Percentiles rank a stretch among this genome's conserved stretches.
Evolutionary conservation across 2,888 invertebrate species (phyloP).

Genomic region (Amphipyra tragopoginis): DNA sequence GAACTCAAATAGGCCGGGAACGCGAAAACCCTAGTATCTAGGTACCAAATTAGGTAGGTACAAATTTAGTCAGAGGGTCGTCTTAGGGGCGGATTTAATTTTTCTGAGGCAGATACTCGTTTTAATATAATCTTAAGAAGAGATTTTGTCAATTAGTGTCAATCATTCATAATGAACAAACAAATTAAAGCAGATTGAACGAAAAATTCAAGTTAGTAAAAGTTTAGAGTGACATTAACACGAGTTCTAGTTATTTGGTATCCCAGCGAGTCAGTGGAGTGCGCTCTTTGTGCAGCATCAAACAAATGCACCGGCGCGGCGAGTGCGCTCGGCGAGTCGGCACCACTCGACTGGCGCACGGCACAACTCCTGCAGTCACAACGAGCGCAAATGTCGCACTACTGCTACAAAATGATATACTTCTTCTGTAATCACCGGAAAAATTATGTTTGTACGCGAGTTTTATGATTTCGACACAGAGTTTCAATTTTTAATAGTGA

Average conservation of each 20-base stretch:
- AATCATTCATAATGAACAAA: not conserved
- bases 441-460: not conserved
- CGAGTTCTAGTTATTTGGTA: conserved; percentile 37
- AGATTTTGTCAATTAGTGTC: not conserved
- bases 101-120: too few species aligned
- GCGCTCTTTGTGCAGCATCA: conserved; percentile 51
- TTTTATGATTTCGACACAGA: not conserved
- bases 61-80: too few species aligned
- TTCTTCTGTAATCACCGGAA: not conserved
- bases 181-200: not conserved
- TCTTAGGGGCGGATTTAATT: too few species aligned
- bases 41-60: too few species aligned
- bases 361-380: conserved; percentile 19
- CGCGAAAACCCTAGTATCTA: too few species aligned
- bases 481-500: not conserved
- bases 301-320: conserved; percentile 58
- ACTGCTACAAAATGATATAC: not conserved
- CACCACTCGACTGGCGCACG: conserved; percentile 32
- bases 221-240: not conserved
- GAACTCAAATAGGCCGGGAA: too few species aligned
- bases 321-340: conserved; percentile 43
- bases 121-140: too few species aligned
- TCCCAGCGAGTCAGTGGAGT: conserved; percentile 18
- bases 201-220: too few species aligned
- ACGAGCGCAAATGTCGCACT: conserved; percentile 22